Evolutionary conservation across 2,113 vertebrate species (phyloP), one percentile per base, ranked within the genome.

Genomic region (Dicaeum eximium): DNA sequence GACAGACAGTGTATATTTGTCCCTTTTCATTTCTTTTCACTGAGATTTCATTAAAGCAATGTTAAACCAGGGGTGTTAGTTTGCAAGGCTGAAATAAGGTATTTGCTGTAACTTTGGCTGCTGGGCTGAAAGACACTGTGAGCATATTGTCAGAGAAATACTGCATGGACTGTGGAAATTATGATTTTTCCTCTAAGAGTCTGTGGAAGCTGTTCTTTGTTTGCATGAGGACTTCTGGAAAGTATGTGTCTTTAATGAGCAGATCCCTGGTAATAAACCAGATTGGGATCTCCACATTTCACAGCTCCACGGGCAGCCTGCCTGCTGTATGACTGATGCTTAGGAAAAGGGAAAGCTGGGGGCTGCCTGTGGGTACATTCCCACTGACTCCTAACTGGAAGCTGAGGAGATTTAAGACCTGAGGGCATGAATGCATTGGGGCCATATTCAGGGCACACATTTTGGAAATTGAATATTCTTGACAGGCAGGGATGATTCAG

Each of bases 51-150:
- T 94, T 91, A 88, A 82, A 87, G 19, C n/a, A 70, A n/a, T 45
- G 12, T 73, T 83, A 87, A 56, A 42, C 33, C 66, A 73, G 12
- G 47, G 48, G 13, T 65, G 54, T 72, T 90, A 61, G 33, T 51
- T 84, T 77, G 64, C 44, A 80, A 51, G 73, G n/a, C 65, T 94
- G 58, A 87, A 92, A 91, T 79, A 82, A 88, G n/a, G 50, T n/a
- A 70, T 80, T 58, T 13, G 11, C 61, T 92, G 40, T 75, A 92
- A 87, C 78, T 70, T 82, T 78, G 33, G 44, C 51, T 66, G 35
- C 38, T 45, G 30, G 47, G 35, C 72, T 86, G 65, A 57, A 54
- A 78, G 44, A 37, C 1, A 0, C 51, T 56, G 38, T 9, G 28
- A 81, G 57, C 21, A 64, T 81, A 75, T 69, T 73, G 54, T 82